Conservation (phyloP, 2,797 vertebrate species). For the Meriones psammophilus region DNA sequence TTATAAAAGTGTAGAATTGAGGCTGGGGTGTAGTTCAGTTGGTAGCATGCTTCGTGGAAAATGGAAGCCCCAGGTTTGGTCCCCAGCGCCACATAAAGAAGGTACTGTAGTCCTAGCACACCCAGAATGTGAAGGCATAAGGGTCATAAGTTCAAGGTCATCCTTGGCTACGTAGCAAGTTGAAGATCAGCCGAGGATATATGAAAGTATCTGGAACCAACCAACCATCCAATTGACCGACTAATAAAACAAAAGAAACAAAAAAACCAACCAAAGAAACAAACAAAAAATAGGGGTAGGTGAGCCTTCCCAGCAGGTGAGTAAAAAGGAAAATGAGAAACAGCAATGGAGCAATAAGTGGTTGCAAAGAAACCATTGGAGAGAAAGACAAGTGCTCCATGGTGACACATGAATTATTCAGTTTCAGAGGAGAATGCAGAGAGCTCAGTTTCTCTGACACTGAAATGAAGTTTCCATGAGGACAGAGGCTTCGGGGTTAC, state of each 20-base stretch:
- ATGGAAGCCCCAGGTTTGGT: not conserved
- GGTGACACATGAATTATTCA: conserved; percentile 51
- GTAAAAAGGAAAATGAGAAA: not conserved
- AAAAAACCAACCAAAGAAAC: not conserved
- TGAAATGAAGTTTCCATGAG: conserved; percentile 2
- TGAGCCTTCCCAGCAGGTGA: not conserved
- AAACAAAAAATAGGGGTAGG: too few species aligned
- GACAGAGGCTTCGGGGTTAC: conserved; percentile 50
- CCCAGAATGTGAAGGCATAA: not conserved
- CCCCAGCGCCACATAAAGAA: not conserved
- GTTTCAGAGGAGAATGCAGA: not conserved
- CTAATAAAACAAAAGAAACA: not conserved
- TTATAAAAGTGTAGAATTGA: not conserved
- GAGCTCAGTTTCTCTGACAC: conserved; percentile 23
- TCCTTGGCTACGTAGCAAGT: not conserved
- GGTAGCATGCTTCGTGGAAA: not conserved
- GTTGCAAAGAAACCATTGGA: not conserved
- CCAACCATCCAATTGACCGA: not conserved
- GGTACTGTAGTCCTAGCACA: not conserved
- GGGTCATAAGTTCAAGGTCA: not conserved
- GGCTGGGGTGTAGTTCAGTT: not conserved
- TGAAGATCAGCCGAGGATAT: not conserved
- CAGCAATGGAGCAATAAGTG: not conserved
- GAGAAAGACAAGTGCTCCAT: conserved; percentile 4
- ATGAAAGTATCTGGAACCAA: not conserved